Percentiles rank a stretch among this genome's conserved stretches.
Conservation (phyloP, 2,888 invertebrate genomes). For the Elegia similella region DNA sequence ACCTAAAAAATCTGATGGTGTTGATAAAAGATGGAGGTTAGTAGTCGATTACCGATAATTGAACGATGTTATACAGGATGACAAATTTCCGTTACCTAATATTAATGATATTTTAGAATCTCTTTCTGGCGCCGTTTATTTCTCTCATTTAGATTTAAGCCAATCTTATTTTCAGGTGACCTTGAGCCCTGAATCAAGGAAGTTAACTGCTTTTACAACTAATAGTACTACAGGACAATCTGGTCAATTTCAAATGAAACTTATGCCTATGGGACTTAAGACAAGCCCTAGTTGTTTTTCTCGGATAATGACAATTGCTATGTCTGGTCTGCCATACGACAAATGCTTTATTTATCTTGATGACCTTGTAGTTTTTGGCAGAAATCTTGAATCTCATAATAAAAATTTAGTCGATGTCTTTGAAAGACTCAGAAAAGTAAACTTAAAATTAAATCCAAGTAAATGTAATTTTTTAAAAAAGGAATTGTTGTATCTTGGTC, state of each 20-base stretch:
- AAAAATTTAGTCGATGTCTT: slow-evolving; percentile 23
- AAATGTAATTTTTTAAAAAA: no score
- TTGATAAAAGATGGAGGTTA: slow-evolving; percentile 21
- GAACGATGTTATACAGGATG: slow-evolving; percentile 19
- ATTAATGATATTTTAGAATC: not conserved
- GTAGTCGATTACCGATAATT: slow-evolving; percentile 22
- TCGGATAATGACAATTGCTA: slow-evolving; percentile 20
- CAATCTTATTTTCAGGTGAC: slow-evolving; percentile 7
- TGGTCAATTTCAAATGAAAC: slow-evolving; percentile 13
- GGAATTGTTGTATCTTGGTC: no score
- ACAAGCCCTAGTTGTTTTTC: slow-evolving; percentile 22
- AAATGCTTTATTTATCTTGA: slow-evolving; percentile 22
- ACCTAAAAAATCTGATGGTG: slow-evolving; percentile 19
- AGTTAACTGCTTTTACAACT: slow-evolving; percentile 1
- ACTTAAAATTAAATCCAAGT: no score
- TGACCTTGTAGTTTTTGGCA: slow-evolving; percentile 18
- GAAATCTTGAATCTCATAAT: slow-evolving; percentile 20
- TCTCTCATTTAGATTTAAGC: not conserved
- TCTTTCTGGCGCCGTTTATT: not conserved
- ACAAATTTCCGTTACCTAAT: slow-evolving; percentile 12
- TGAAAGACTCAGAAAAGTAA: no score
- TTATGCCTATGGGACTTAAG: slow-evolving; percentile 23
- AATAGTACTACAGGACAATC: not conserved
- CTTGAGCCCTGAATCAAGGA: not conserved
- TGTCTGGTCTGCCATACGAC: slow-evolving; percentile 21